phyloP scores from a whole-genome alignment of 2,797 vertebrate genomes.

The Syngnathus rostellatus region DNA sequence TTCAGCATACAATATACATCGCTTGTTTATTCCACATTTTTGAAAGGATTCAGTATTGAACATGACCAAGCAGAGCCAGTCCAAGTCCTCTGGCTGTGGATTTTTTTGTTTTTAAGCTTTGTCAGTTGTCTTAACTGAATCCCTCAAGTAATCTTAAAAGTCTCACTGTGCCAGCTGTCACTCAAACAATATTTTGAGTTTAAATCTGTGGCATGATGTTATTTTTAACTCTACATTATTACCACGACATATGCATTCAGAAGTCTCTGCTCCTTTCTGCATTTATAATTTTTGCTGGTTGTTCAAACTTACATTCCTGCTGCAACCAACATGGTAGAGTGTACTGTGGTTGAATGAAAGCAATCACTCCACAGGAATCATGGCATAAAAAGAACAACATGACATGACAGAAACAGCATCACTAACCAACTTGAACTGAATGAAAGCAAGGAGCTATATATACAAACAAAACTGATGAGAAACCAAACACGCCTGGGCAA shows the following conservation, averaged over 20 bases:
- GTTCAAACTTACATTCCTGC: not conserved
- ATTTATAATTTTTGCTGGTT: not conserved
- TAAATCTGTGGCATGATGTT: not conserved
- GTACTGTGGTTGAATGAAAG: too few species aligned
- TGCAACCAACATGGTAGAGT: not conserved
- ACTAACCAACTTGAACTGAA: too few species aligned
- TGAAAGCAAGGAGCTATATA: too few species aligned
- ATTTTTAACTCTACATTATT: not conserved
- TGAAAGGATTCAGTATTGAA: not conserved
- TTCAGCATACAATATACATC: not conserved
- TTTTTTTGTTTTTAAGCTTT: not conserved
- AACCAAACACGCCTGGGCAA: too few species aligned
- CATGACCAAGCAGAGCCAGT: not conserved
- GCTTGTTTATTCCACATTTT: conserved; percentile 1
- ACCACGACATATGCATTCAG: not conserved
- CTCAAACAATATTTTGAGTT: not conserved
- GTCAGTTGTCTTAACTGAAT: not conserved
- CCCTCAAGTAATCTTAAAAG: not conserved
- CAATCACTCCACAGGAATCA: too few species aligned
- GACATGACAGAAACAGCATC: too few species aligned
- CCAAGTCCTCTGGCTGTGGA: conserved; percentile 1
- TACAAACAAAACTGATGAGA: too few species aligned
- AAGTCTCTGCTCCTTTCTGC: not conserved
- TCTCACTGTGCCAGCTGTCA: not conserved
- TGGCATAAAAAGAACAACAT: too few species aligned